phyloP scores from a whole-genome alignment of 2,113 vertebrate genomes.

The Mesitornis unicolor region DNA sequence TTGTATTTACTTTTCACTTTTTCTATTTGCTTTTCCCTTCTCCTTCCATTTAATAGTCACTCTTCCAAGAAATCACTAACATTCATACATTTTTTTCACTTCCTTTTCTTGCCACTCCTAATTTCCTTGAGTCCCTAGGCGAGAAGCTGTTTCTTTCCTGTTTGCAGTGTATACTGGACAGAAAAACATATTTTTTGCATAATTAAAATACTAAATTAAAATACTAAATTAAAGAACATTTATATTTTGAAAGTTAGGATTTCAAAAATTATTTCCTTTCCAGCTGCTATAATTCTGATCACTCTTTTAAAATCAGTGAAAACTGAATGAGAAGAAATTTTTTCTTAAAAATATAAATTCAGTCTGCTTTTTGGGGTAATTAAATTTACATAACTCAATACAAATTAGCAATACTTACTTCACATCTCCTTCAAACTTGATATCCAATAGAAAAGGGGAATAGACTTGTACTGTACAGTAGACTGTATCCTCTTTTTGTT shows the following conservation, averaged over 20 bases:
- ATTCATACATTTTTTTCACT: not conserved
- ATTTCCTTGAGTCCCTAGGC: not conserved
- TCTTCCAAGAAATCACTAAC: not conserved
- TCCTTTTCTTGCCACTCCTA: not conserved
- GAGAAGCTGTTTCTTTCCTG: not conserved
- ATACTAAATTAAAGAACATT: not conserved
- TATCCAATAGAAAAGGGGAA: not conserved
- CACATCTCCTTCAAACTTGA: not conserved
- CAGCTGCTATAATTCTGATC: not conserved
- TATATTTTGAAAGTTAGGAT: not conserved
- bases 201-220: not conserved
- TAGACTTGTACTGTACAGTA: not conserved
- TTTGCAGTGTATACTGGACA: not conserved
- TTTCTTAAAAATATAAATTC: not conserved
- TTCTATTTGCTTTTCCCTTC: not conserved
- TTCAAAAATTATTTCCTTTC: not conserved
- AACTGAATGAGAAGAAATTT: not conserved
- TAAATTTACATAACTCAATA: not conserved
- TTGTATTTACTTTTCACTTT: not conserved
- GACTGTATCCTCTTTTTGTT: not conserved
- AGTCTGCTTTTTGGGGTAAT: not conserved
- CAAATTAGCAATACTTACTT: not conserved
- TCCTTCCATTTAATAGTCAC: not conserved
- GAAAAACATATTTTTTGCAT: fast-evolving
- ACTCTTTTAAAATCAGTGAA: not conserved